Percentiles rank a stretch among this genome's conserved stretches.
Conservation (phyloP, 2,113 vertebrate genomes). For the Lophotis ruficrista region DNA sequence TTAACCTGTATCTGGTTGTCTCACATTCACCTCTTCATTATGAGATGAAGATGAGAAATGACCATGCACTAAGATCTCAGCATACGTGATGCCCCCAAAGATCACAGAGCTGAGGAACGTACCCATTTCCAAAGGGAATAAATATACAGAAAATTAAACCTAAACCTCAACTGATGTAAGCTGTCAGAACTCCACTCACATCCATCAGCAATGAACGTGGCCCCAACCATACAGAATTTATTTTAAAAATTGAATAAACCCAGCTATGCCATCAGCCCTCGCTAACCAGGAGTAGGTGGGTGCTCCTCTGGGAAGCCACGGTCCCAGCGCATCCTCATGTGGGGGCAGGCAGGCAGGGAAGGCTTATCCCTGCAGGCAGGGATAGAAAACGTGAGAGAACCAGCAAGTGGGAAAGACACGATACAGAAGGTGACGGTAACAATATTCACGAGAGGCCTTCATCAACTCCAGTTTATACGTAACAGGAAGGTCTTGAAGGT, state of each 20-base stretch:
- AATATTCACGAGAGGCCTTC: neutral
- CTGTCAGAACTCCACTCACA: neutral
- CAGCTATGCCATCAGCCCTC: neutral
- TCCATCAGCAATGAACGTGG: neutral
- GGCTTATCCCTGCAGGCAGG: neutral
- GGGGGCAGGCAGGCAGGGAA: neutral
- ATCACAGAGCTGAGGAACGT: neutral
- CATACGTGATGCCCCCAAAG: neutral
- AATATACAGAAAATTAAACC: neutral
- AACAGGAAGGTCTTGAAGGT: neutral
- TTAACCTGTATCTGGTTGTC: rapidly evolving
- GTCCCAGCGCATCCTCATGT: rapidly evolving
- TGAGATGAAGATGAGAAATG: neutral
- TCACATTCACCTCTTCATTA: neutral
- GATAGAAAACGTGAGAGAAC: neutral
- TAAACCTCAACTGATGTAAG: neutral
- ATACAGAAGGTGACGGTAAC: neutral
- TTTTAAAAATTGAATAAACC: neutral
- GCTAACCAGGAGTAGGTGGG: rapidly evolving
- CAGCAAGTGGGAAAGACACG: neutral
- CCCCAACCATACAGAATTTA: neutral
- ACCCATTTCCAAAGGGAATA: neutral
- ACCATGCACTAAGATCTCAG: neutral
- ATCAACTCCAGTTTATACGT: neutral
- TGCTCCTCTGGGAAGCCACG: neutral